A percentile compares a stretch with the other conserved stretches of the same genome.
These are phyloP conservation scores for Eupleurogrammus muticus DNA, from an alignment of 2,797 vertebrate genomes.

Conservation along the genomic window DNA sequence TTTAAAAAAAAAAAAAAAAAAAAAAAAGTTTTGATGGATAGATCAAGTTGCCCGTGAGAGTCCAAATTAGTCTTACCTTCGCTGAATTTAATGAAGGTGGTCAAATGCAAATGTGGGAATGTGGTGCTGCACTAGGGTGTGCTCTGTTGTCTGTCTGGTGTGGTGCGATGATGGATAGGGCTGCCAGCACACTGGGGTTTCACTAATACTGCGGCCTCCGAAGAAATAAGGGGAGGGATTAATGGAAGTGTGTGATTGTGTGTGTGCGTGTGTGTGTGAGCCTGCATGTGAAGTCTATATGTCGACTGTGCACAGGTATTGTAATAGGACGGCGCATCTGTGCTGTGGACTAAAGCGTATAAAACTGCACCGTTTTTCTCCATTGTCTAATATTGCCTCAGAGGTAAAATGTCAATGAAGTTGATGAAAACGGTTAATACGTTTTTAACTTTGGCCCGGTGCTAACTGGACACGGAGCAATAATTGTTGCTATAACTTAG, in stretches of 20 bases:
- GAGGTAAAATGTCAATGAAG: constrained; percentile 18
- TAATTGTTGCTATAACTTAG: not conserved
- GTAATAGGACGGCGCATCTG: constrained; percentile 2
- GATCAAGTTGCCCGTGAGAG: constrained; percentile 61
- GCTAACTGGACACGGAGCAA: constrained; percentile 20
- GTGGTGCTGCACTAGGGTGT: constrained; percentile 63
- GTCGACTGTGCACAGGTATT: constrained; percentile 20
- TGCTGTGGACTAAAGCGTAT: constrained; percentile 20
- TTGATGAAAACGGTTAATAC: constrained; percentile 58
- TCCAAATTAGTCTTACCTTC: constrained; percentile 74
- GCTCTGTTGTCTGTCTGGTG: constrained; percentile 64
- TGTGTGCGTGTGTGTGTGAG: not conserved
- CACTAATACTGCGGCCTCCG: constrained; percentile 68
- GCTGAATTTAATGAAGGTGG: constrained; percentile 78
- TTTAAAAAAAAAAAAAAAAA: not conserved
- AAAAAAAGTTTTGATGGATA: constrained; percentile 68
- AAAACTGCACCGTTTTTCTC: not conserved
- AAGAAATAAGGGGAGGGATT: constrained; percentile 62
- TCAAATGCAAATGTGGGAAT: constrained; percentile 72
- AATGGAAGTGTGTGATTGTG: constrained; percentile 39
- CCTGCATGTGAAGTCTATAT: constrained; percentile 10
- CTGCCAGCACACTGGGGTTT: constrained; percentile 71
- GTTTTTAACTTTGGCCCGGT: constrained; percentile 35
- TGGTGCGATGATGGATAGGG: constrained; percentile 76
- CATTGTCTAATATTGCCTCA: constrained; percentile 38